Conservation (phyloP, 2,113 vertebrate species). For the Eleginops maclovinus region DNA sequence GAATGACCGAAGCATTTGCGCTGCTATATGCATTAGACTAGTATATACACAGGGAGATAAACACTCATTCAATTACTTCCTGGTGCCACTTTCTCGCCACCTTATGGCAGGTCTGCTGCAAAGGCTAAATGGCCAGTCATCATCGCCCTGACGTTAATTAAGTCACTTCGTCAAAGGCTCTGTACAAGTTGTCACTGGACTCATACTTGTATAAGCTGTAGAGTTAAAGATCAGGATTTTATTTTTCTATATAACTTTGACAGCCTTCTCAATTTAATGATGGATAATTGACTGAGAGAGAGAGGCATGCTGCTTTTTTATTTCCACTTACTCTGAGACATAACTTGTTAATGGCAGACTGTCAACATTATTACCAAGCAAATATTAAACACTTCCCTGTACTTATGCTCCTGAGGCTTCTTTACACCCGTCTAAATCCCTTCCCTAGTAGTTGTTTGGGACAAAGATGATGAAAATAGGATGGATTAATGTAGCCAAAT, state of each 20-base stretch:
- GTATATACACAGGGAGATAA: not conserved
- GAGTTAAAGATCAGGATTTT: slow-evolving; percentile 12
- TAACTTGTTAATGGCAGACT: slow-evolving; percentile 32
- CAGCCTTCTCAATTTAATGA: slow-evolving; percentile 7
- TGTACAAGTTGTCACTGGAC: not conserved
- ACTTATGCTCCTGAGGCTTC: not conserved
- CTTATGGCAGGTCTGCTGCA: not conserved
- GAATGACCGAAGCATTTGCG: slow-evolving; percentile 1
- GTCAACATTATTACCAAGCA: slow-evolving; percentile 18
- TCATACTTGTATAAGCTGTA: not conserved
- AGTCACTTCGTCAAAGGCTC: not conserved
- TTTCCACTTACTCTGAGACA: not conserved
- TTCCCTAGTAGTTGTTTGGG: not conserved
- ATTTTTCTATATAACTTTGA: slow-evolving; percentile 8
- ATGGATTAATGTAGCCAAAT: slow-evolving; percentile 15
- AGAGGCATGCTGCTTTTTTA: not conserved
- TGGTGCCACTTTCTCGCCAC: not conserved
- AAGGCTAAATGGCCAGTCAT: not conserved
- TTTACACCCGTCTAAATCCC: slow-evolving; percentile 1
- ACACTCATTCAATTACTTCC: not conserved
- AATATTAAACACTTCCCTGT: slow-evolving; percentile 6
- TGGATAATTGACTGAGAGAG: not conserved
- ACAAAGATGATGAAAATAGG: slow-evolving; percentile 23
- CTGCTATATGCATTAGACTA: not conserved
- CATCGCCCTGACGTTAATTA: not conserved